Evolutionary conservation across 2,113 vertebrate species (phyloP), one percentile per base, ranked within the genome.

Genomic region (Raja brachyura): DNA sequence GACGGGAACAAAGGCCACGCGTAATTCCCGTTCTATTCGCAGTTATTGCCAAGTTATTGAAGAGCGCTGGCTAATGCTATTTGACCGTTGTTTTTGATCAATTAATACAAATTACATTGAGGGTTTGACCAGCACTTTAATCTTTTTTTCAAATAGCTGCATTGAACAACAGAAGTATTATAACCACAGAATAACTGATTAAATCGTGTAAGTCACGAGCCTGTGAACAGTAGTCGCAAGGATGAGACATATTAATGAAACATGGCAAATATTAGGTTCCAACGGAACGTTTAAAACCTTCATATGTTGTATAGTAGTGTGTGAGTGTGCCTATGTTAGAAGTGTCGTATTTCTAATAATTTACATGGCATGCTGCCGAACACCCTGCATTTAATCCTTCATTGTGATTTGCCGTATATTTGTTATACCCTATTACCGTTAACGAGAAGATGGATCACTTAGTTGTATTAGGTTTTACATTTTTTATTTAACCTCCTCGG

Each of bases 1-100:
- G 90, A 73, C 68, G 39, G 73, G 90, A 92, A 92, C 90, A 92
- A 92, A 92, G 90, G 68, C 20, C 90, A 73, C 68, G 39, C 61
- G 73, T 92, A 74, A 92, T 92, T 73, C 90, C 31, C 4, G 70
- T 73, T 54, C 68, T 48, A 13, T 54, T 28, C 25, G 54, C 33
- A 48, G 68, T 39, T 48, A 28, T 70, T 73, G 68, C 90, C 22
- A 92, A 1, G 54, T 70, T 48, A 92, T 70, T 90, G 61, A 90
- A 90, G 14, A 0, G 88, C 18, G 11, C 28, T 11, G 39, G 48
- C 66, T 54, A 70, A 54, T 92, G 68, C 39, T 54, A 74, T 92
- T 48, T 92, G 22, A 73, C 54, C 22, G 22, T 8, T 22, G 6
- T 59, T 56, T 54, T 68, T 28, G 39, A 83, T 56, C 54, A 56